A percentile compares a stretch with the other conserved stretches of the same genome.
Conservation (phyloP, 2,113 vertebrate genomes). For the Lamprotornis superbus region DNA sequence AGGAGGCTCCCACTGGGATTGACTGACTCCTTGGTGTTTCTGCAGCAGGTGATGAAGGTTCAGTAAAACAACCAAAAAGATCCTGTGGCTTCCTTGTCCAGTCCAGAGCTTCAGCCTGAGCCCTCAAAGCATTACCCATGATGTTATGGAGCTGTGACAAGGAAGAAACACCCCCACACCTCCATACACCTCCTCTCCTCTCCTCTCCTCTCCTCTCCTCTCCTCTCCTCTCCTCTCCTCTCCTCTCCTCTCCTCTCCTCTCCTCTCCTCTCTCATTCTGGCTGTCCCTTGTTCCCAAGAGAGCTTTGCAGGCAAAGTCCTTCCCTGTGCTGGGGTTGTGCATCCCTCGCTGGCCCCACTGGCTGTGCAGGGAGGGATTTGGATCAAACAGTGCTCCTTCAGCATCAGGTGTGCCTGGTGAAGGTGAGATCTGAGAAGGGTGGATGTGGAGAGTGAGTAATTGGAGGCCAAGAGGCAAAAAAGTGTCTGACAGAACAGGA, state of each 20-base stretch:
- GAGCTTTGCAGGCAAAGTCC: accelerated
- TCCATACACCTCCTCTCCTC: accelerated
- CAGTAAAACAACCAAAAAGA: not conserved
- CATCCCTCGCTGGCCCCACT: accelerated
- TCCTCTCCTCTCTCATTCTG: accelerated
- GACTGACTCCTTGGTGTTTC: not conserved
- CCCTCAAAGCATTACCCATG: not conserved
- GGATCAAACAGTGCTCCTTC: not conserved
- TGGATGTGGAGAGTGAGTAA: slow-evolving; percentile 20
- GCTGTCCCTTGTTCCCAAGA: not conserved
- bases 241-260: not conserved
- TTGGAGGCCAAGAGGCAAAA: slow-evolving; percentile 57
- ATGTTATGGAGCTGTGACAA: not conserved
- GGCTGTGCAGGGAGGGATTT: no score
- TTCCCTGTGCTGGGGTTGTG: not conserved
- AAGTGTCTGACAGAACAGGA: slow-evolving; percentile 48
- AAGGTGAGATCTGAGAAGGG: not conserved
- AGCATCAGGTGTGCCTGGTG: not conserved
- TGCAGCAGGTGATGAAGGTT: not conserved
- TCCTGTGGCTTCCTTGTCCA: not conserved
- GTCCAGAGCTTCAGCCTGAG: not conserved
- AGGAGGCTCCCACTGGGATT: not conserved
- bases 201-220: not conserved
- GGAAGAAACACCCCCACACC: not conserved
- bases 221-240: not conserved